Evolutionary conservation across 30 jellyfish, hydroid and myxozoan genomes (phyloP), one percentile per base, ranked within the genome.

Genomic region (Mastigias papua): DNA sequence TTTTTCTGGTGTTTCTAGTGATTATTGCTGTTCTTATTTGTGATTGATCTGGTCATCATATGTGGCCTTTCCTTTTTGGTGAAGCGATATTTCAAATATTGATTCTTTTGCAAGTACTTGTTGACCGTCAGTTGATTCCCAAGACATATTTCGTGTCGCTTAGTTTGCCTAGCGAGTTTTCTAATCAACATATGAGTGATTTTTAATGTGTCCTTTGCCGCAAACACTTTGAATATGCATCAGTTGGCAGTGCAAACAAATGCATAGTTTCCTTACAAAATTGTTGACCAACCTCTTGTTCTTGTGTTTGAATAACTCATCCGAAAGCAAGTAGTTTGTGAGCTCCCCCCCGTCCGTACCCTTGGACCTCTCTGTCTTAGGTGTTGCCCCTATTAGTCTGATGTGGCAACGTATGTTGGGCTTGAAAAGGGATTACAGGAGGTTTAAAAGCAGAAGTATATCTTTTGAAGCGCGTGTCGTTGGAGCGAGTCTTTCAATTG

Each of bases 61-160:
- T 26, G 35, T 19, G 37, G 21, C 74, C 35, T 27, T 63, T 27
- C 23, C 74, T 63, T 63, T n/a, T 19, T 63, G 34, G 10, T 23
- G 22, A 71, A 72, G 83, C 83, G 83, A 22, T 23, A 16, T 29
- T 72, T 30, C 66, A 72, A 72, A 72, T n/a, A 72, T 72, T 72
- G 69, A 28, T 34, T 46, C 33, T 34, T 72, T 72, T 42, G 64
- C 83, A 22, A 72, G 83, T 72, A 23, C 83, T 72, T 72, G 42
- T 63, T 63, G 74, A 63, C 74, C 19, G 37, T 63, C 32, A 63
- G 34, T 63, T 63, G 74, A 63, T 63, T 63, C 42, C 42, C 23
- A 63, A 8, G 20, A 5, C 74, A 1, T 4, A 6, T 63, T 63
- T 23, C 74, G 74, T 63, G 74, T 26, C 37, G 37, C 20, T 33